These are phyloP conservation scores for Callithrix jacchus DNA, from an alignment of 2,113 vertebrate genomes.

Conservation along the genomic window DNA sequence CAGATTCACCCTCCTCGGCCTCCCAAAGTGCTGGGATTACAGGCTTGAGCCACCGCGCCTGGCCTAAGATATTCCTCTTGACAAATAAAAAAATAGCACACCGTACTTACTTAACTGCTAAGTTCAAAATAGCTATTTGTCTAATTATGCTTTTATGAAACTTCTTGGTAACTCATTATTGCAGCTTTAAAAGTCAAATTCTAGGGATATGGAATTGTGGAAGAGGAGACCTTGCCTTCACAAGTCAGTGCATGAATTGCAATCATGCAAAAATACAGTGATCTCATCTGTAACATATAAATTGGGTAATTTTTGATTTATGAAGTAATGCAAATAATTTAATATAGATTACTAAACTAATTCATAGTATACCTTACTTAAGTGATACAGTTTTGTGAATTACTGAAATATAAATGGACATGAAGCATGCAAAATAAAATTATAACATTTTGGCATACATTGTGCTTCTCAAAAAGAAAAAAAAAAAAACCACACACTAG, in stretches of 20 bases:
- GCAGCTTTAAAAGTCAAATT: conserved; percentile 14
- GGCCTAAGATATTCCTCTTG: background rate
- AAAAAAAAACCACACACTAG: background rate
- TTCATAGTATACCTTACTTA: background rate
- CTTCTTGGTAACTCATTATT: background rate
- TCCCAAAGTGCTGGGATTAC: too few relatives aligned
- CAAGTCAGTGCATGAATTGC: background rate
- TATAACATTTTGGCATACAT: background rate
- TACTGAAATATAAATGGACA: background rate
- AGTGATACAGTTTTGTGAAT: background rate
- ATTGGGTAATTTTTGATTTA: background rate
- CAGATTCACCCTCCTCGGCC: too few relatives aligned
- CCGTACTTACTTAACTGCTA: background rate
- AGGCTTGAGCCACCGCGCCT: too few relatives aligned
- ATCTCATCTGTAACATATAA: background rate
- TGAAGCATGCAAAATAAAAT: background rate
- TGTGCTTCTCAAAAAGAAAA: background rate
- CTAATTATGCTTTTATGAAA: background rate
- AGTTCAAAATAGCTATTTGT: background rate
- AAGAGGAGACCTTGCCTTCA: background rate
- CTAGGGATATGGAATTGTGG: background rate
- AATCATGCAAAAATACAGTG: background rate
- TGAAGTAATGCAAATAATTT: background rate
- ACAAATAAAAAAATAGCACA: background rate
- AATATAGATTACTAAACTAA: background rate